A percentile compares a stretch with the other conserved stretches of the same genome.
phyloP scores from a whole-genome alignment of 2,797 vertebrate species.

The Diplodus puntazzo region DNA sequence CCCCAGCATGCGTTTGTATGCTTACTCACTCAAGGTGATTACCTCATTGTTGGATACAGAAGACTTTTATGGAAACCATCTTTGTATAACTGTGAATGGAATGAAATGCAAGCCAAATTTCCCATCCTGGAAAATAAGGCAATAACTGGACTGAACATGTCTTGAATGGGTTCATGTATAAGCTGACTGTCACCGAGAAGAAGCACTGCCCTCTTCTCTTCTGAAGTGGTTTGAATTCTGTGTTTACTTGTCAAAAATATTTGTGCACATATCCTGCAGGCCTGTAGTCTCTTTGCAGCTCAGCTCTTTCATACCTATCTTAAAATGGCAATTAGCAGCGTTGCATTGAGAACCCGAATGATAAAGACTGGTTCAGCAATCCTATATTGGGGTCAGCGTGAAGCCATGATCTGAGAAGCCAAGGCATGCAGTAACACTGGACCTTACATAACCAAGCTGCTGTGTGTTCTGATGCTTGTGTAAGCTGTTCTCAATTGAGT shows the following conservation, averaged over 20 bases:
- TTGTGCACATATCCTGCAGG: background rate
- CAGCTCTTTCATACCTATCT: background rate
- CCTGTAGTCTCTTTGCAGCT: conserved; percentile 14
- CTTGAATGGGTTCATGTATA: background rate
- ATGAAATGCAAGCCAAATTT: conserved; percentile 7
- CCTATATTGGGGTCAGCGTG: conserved; percentile 54
- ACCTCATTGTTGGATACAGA: conserved; percentile 11
- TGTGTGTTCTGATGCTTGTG: conserved; percentile 74
- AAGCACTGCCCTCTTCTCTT: background rate
- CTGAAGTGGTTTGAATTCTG: background rate
- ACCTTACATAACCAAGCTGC: conserved; percentile 76
- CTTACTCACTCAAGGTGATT: conserved; percentile 25
- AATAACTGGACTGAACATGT: background rate
- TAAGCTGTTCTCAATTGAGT: conserved; percentile 68
- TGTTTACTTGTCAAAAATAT: conserved; percentile 14
- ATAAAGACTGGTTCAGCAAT: conserved; percentile 68
- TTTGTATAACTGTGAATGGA: conserved; percentile 6
- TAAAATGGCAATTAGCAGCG: conserved; percentile 20
- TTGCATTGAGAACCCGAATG: conserved; percentile 33
- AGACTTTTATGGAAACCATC: background rate
- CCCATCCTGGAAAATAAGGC: background rate
- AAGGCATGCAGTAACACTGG: conserved; percentile 66
- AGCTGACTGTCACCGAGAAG: background rate
- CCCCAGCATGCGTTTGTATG: conserved; percentile 33
- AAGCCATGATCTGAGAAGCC: conserved; percentile 61